Percentiles rank a stretch among this genome's conserved stretches.
Conservation (phyloP, 2,888 invertebrate species). For the Melanotus villosus region DNA sequence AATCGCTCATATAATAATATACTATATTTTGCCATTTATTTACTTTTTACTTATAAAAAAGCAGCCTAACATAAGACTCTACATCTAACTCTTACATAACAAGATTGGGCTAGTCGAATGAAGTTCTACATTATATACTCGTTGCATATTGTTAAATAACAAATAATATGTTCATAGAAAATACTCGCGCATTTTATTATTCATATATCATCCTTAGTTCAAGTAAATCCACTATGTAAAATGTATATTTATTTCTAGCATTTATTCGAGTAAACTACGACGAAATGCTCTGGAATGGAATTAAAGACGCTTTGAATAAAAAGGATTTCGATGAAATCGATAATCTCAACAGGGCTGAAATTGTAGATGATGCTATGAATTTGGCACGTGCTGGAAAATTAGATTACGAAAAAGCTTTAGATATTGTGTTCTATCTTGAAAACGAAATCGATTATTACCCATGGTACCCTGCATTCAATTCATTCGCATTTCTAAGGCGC, state of each 20-base stretch:
- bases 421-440: conserved; percentile 78
- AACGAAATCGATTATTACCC: conserved; percentile 82
- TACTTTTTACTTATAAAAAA: too few species aligned
- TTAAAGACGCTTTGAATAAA: conserved; percentile 67
- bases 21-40: too few species aligned
- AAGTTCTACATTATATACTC: too few species aligned
- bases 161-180: too few species aligned
- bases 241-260: conserved; percentile 29
- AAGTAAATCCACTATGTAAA: too few species aligned
- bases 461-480: conserved; percentile 79
- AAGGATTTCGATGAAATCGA: conserved; percentile 71
- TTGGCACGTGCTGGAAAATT: conserved; percentile 79
- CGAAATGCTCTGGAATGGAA: conserved; percentile 71
- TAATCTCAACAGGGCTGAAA: conserved; percentile 80
- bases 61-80: too few species aligned
- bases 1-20: too few species aligned
- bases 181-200: too few species aligned
- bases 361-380: conserved; percentile 85
- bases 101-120: too few species aligned
- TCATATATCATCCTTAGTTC: too few species aligned
- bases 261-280: conserved; percentile 76
- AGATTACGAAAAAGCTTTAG: conserved; percentile 75
- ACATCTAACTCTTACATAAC: too few species aligned
- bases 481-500: conserved; percentile 64
- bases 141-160: too few species aligned